These are phyloP conservation scores for Otus sunia DNA, from an alignment of 2,113 vertebrate species.

Conservation along the genomic window DNA sequence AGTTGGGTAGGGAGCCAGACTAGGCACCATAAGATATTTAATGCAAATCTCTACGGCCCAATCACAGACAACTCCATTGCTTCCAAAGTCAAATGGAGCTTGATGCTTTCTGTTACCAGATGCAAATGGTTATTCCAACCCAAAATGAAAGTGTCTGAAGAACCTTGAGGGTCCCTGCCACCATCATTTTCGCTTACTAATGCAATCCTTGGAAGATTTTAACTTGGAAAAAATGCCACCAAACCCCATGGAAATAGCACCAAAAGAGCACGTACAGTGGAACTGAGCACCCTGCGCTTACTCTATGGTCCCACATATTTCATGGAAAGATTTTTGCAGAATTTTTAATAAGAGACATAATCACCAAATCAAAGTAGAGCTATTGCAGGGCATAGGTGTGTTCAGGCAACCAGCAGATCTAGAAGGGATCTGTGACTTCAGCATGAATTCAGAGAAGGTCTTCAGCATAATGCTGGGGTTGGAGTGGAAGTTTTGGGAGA, in stretches of 20 bases:
- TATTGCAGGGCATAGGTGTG: not conserved
- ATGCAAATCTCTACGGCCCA: not conserved
- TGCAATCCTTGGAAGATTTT: not conserved
- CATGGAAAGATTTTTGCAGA: not conserved
- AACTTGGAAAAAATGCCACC: not conserved
- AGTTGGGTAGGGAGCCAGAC: not conserved
- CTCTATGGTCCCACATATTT: rapidly evolving
- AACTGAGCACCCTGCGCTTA: not conserved
- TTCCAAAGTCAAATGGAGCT: conserved; percentile 48
- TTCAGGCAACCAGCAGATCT: not conserved
- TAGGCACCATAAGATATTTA: not conserved
- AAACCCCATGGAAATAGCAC: not conserved
- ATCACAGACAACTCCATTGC: not conserved
- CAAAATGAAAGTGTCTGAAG: not conserved
- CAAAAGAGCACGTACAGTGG: not conserved
- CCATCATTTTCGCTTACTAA: not conserved
- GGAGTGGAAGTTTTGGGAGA: not conserved
- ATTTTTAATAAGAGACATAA: not conserved
- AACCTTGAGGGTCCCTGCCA: not conserved
- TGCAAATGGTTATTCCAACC: not conserved
- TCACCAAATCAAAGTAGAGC: not conserved
- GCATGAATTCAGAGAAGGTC: not conserved
- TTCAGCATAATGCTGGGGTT: not conserved
- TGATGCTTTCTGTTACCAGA: not conserved
- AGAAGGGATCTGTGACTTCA: not conserved